Evolutionary conservation across 1,140 invertebrate genomes (phyloP).

Genomic region (Grapholita molesta): DNA sequence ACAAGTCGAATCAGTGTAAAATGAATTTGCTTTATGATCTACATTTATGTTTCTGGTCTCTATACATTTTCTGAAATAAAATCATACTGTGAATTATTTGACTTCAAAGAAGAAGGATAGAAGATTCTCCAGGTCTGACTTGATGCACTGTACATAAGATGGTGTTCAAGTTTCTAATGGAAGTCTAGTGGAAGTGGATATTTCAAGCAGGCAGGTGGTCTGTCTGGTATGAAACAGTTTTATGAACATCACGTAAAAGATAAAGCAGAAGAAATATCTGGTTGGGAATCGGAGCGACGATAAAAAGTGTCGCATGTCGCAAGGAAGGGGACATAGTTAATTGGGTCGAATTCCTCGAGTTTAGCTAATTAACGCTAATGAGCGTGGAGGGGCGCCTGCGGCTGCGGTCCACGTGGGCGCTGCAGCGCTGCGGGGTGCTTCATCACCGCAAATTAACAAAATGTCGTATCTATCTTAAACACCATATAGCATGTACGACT

Average conservation of each 20-base stretch:
- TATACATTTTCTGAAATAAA: background rate
- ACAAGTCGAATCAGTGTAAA: conserved; percentile 72
- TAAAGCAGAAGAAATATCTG: conserved; percentile 5
- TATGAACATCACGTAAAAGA: background rate
- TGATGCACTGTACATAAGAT: too few relatives aligned
- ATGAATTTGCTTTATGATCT: conserved; percentile 41
- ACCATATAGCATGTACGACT: background rate
- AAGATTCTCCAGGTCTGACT: too few relatives aligned
- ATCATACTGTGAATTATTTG: too few relatives aligned
- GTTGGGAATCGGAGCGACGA: background rate
- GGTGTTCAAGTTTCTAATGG: too few relatives aligned
- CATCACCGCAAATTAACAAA: background rate
- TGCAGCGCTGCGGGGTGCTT: conserved; percentile 19
- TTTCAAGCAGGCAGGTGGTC: too few relatives aligned
- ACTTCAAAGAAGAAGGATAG: too few relatives aligned
- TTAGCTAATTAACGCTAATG: conserved; percentile 71
- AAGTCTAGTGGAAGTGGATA: too few relatives aligned
- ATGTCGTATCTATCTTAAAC: background rate
- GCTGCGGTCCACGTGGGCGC: conserved; percentile 55
- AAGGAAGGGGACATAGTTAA: conserved; percentile 35
- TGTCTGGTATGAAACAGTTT: background rate
- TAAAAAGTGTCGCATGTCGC: conserved; percentile 18
- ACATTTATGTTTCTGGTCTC: background rate
- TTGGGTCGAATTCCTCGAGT: conserved; percentile 56
- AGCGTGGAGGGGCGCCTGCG: conserved; percentile 44